phyloP scores from a whole-genome alignment of 2,888 invertebrate species.

The Cosmia trapezina region DNA sequence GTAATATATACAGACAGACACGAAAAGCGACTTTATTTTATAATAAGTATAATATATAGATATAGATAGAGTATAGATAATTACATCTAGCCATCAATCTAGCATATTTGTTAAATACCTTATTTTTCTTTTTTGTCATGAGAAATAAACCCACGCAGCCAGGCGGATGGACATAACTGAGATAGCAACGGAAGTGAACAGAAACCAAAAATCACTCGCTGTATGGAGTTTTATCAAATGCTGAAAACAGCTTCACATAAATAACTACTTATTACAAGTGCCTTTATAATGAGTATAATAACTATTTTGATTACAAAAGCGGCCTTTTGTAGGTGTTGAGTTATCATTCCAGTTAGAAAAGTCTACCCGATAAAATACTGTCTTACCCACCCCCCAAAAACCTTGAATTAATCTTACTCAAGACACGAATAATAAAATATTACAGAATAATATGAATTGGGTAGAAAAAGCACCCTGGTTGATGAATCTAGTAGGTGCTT shows the following conservation, averaged over 20 bases:
- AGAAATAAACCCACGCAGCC: conserved; percentile 18
- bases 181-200: conserved; percentile 54
- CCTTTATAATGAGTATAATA: background rate
- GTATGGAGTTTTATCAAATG: conserved; percentile 18
- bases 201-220: conserved; percentile 29
- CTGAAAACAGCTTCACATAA: conserved; percentile 36
- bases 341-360: too few relatives aligned
- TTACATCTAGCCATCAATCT: background rate
- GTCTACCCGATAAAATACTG: too few relatives aligned
- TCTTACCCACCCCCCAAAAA: background rate
- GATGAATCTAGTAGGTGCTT: too few relatives aligned
- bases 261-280: background rate
- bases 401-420: background rate
- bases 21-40: too few relatives aligned
- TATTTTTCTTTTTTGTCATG: background rate
- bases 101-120: background rate
- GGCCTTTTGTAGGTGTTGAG: background rate
- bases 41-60: too few relatives aligned
- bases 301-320: background rate
- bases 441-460: background rate
- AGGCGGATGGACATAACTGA: conserved; percentile 43
- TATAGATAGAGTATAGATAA: too few relatives aligned
- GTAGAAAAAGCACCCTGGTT: background rate
- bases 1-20: too few relatives aligned
- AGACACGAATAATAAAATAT: background rate